phyloP scores from a whole-genome alignment of 2,113 vertebrate species.

The Salvator merianae region DNA sequence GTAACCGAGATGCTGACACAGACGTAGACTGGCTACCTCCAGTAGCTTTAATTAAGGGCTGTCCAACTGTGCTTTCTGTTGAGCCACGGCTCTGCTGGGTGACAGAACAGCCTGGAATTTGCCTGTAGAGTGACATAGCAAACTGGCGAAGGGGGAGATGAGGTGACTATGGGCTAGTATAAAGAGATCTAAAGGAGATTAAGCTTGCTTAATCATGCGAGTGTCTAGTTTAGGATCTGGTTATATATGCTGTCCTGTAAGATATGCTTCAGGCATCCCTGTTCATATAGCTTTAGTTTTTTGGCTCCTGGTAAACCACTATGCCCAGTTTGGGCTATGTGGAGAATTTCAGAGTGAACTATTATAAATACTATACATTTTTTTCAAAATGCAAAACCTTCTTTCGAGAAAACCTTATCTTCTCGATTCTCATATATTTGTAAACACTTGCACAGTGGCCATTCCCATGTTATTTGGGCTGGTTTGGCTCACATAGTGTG shows the following conservation, averaged over 20 bases:
- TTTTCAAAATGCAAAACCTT: too few species aligned
- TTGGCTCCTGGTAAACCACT: background rate
- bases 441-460: too few species aligned
- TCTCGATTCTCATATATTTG: too few species aligned
- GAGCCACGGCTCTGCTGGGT: conserved; percentile 82
- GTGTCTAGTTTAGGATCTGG: conserved; percentile 70
- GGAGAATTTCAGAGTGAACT: background rate
- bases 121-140: conserved; percentile 92
- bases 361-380: too few species aligned
- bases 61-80: conserved; percentile 90
- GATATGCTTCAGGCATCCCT: conserved; percentile 14
- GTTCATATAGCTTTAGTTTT: background rate
- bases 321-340: too few species aligned
- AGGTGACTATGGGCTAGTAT: conserved; percentile 70
- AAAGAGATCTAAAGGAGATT: conserved; percentile 77
- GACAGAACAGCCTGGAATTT: conserved; percentile 95
- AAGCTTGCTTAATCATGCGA: conserved; percentile 65
- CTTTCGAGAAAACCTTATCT: too few species aligned
- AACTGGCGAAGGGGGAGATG: conserved; percentile 74
- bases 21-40: conserved; percentile 85
- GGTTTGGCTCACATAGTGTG: too few species aligned
- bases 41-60: conserved; percentile 95
- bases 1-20: conserved; percentile 86
- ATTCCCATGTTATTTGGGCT: too few species aligned
- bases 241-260: conserved; percentile 40